phyloP scores from a whole-genome alignment of 2,888 invertebrate species.

The Polia nebulosa region DNA sequence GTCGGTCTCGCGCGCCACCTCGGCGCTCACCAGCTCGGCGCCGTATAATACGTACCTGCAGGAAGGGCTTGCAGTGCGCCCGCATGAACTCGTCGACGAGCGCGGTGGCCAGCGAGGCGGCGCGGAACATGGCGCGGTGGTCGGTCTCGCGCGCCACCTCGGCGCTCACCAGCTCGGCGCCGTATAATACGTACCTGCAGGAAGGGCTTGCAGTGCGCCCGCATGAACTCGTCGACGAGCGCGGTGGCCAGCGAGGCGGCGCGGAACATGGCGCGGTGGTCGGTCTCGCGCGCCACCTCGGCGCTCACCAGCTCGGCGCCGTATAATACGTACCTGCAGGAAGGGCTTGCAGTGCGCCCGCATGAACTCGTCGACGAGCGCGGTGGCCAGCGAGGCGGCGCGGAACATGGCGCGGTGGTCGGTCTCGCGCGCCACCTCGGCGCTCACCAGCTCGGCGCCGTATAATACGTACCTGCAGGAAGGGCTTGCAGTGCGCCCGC shows the following conservation, averaged over 20 bases:
- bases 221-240: conserved; percentile 93
- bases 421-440: not conserved
- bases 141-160: not conserved
- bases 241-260: not conserved
- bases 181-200: conserved; percentile 87
- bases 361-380: conserved; percentile 92
- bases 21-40: not conserved
- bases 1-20: not conserved
- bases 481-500: conserved; percentile 97
- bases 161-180: not conserved
- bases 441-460: not conserved
- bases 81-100: not conserved
- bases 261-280: not conserved
- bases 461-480: conserved; percentile 90
- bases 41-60: not conserved
- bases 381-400: not conserved
- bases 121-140: not conserved
- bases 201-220: conserved; percentile 97
- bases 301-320: not conserved
- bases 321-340: conserved; percentile 87
- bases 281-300: not conserved
- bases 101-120: not conserved
- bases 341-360: conserved; percentile 97
- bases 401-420: not conserved
- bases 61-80: not conserved